A percentile compares a stretch with the other conserved stretches of the same genome.
These are phyloP conservation scores for Epinephelus awoara DNA, from an alignment of 2,797 vertebrate species.

Conservation along the genomic window DNA sequence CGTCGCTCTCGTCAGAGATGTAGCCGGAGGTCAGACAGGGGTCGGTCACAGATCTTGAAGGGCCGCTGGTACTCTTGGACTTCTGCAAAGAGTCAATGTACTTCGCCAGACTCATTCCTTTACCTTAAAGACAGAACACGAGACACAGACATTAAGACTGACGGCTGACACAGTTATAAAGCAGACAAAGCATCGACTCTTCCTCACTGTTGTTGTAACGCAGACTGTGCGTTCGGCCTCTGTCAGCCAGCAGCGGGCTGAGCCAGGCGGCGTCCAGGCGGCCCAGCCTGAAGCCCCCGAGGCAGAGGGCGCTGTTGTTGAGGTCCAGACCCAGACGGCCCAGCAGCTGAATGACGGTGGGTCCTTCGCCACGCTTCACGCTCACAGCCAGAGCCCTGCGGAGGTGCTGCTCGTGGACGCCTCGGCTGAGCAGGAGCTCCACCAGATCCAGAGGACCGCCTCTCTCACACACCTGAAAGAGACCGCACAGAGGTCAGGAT, in stretches of 20 bases:
- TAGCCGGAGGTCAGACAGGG: constrained; percentile 85
- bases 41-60: constrained; percentile 72
- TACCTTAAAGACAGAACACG: constrained; percentile 77
- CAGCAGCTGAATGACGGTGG: constrained; percentile 90
- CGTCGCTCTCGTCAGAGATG: constrained; percentile 88
- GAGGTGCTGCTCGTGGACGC: constrained; percentile 92
- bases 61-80: constrained; percentile 74
- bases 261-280: constrained; percentile 93
- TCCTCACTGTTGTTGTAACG: constrained; percentile 86
- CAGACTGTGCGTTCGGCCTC: constrained; percentile 74
- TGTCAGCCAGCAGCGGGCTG: constrained; percentile 90
- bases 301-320: constrained; percentile 92
- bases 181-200: background rate
- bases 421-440: constrained; percentile 90
- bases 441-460: constrained; percentile 91
- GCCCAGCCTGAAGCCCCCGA: constrained; percentile 93
- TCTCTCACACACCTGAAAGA: constrained; percentile 91
- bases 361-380: constrained; percentile 88
- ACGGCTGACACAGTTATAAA: background rate
- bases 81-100: constrained; percentile 89
- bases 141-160: fast-evolving
- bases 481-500: background rate
- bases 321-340: constrained; percentile 92
- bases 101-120: constrained; percentile 87
- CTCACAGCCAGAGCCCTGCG: constrained; percentile 90